Percentiles rank a stretch among this genome's conserved stretches.
Conservation (phyloP, 2,797 vertebrate genomes). For the Sebastes melanostomus region DNA sequence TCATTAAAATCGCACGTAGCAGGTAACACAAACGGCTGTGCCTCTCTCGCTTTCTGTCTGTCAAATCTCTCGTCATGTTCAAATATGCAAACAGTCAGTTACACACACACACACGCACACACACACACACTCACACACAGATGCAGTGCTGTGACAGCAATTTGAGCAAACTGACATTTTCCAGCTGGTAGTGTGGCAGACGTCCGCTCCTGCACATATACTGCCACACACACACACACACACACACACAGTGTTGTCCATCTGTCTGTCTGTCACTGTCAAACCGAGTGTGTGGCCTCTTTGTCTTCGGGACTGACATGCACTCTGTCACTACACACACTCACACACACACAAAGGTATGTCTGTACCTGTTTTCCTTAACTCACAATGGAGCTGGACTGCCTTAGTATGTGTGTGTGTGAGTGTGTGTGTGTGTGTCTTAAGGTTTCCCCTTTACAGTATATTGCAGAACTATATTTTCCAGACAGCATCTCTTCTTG, state of each 20-base stretch:
- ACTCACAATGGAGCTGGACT: neutral
- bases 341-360: neutral
- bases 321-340: slow-evolving; percentile 21
- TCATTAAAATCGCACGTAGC: slow-evolving; percentile 58
- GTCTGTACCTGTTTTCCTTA: neutral
- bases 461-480: neutral
- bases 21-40: slow-evolving; percentile 39
- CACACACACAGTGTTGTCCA: slow-evolving; percentile 31
- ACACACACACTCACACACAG: neutral
- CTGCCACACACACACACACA: neutral
- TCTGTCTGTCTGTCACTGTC: slow-evolving; percentile 68
- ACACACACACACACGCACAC: slow-evolving; percentile 14
- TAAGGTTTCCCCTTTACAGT: neutral
- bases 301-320: slow-evolving; percentile 56
- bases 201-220: slow-evolving; percentile 37
- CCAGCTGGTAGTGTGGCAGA: slow-evolving; percentile 74
- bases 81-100: slow-evolving; percentile 59
- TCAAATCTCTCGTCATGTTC: slow-evolving; percentile 56
- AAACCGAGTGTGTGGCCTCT: slow-evolving; percentile 46
- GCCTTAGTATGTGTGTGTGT: neutral
- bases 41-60: slow-evolving; percentile 32
- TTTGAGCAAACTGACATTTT: slow-evolving; percentile 68
- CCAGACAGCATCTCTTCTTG: neutral
- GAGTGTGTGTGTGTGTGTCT: neutral
- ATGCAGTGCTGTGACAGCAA: slow-evolving; percentile 63